These are phyloP conservation scores for Coreoperca whiteheadi DNA, from an alignment of 2,113 vertebrate genomes.

Conservation along the genomic window DNA sequence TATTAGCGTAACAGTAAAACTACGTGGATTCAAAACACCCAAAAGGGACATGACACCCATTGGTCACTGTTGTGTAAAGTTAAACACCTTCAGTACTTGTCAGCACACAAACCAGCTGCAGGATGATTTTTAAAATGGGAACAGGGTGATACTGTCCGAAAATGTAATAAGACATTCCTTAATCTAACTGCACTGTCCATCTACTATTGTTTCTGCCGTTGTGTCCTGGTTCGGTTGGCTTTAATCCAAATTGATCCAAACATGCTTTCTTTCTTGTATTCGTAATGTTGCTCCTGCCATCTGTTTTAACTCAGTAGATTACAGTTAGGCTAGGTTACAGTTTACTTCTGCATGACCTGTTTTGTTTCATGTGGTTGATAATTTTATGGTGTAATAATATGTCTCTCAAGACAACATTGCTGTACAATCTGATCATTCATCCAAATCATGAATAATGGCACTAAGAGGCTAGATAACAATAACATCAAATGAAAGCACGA, in stretches of 20 bases:
- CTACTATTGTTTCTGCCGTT: conserved; percentile 4
- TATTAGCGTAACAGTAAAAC: not conserved
- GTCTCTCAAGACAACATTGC: not conserved
- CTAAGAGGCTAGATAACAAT: not conserved
- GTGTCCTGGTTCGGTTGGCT: not conserved
- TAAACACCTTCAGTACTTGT: not conserved
- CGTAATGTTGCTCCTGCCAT: not conserved
- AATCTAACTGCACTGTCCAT: conserved; percentile 1
- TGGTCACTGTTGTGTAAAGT: not conserved
- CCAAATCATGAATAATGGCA: not conserved
- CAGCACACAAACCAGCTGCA: not conserved
- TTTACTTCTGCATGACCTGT: conserved; percentile 37
- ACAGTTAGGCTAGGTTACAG: conserved; percentile 16
- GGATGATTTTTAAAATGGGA: not conserved
- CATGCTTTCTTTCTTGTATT: not conserved
- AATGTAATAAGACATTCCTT: not conserved
- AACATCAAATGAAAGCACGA: not conserved
- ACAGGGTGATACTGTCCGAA: not conserved
- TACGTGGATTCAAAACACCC: not conserved
- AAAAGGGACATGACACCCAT: not conserved
- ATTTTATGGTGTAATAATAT: conserved; percentile 31
- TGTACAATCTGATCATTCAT: conserved; percentile 1
- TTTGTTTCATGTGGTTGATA: conserved; percentile 33
- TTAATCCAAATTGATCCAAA: conserved; percentile 11
- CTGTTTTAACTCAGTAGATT: conserved; percentile 39